Percentiles rank a stretch among this genome's conserved stretches.
phyloP scores from a whole-genome alignment of 2,113 vertebrate genomes.

The Desmodus rotundus region DNA sequence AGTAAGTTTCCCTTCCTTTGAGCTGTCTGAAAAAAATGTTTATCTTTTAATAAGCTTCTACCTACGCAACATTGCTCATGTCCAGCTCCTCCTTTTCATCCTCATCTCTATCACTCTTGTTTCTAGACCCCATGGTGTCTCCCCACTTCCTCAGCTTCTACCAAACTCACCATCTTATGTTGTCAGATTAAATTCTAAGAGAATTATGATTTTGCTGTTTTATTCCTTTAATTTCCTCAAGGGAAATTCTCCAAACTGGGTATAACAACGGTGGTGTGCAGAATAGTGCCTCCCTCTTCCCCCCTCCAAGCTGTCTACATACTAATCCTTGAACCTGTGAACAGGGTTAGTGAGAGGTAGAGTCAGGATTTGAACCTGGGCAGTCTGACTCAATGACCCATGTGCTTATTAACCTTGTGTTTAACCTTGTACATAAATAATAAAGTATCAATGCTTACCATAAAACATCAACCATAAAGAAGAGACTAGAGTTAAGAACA shows the following conservation, averaged over 20 bases:
- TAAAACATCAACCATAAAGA: not conserved
- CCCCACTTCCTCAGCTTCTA: not conserved
- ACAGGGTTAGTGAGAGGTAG: not conserved
- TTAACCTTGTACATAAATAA: not conserved
- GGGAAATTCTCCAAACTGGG: not conserved
- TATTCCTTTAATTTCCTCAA: not conserved
- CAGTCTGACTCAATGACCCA: not conserved
- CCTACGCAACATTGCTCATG: not conserved
- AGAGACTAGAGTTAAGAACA: not conserved
- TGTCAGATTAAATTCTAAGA: not conserved
- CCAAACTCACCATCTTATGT: not conserved
- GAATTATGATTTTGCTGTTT: not conserved
- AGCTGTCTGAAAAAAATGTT: not conserved
- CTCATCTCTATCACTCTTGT: not conserved
- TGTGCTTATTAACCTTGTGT: not conserved
- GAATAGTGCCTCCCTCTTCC: fast-evolving
- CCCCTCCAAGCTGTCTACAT: not conserved
- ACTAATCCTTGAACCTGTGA: not conserved
- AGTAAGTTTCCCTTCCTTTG: not conserved
- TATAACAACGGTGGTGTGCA: not conserved
- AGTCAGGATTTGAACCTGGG: not conserved
- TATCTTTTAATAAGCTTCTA: not conserved
- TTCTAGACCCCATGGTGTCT: not conserved
- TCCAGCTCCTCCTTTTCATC: not conserved
- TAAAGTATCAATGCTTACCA: not conserved